Evolutionary conservation across 1,140 invertebrate genomes (phyloP).

Genomic region (Drosophila novamexicana): DNA sequence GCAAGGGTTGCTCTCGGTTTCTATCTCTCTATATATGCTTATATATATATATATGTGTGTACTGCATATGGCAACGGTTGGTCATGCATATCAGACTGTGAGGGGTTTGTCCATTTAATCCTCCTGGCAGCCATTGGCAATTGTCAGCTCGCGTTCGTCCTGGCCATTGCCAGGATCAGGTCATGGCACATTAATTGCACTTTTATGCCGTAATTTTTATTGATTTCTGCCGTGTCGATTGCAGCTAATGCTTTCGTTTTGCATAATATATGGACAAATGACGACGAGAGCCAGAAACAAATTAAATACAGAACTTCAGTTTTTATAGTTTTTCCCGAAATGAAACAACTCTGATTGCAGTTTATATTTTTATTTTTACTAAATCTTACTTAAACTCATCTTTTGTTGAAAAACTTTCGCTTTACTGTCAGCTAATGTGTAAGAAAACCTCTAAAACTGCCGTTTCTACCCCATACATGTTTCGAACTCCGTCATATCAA

Average conservation of each 20-base stretch:
- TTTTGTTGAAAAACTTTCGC: background rate
- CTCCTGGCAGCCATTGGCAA: slow-evolving; percentile 45
- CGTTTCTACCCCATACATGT: slow-evolving; percentile 4
- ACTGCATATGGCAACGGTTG: slow-evolving; percentile 22
- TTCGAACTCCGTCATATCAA: slow-evolving; percentile 32
- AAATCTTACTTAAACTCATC: background rate
- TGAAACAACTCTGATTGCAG: no score
- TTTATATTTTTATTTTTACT: background rate
- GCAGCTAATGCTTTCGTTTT: slow-evolving; percentile 38
- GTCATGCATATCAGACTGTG: slow-evolving; percentile 56
- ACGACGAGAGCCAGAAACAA: no score
- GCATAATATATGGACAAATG: slow-evolving; percentile 36
- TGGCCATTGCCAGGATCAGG: slow-evolving; percentile 30
- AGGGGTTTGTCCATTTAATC: slow-evolving; percentile 18
- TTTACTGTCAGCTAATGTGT: background rate
- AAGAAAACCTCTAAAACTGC: background rate
- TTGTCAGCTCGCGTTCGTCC: slow-evolving; percentile 20
- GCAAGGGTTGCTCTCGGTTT: slow-evolving; percentile 60
- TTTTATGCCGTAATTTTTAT: slow-evolving; percentile 64
- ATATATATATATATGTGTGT: background rate
- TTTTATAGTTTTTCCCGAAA: no score
- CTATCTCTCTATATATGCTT: slow-evolving; percentile 13
- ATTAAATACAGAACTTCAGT: background rate
- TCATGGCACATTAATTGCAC: slow-evolving; percentile 67
- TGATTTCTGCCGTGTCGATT: slow-evolving; percentile 42